Base-by-base conservation (phyloP, 1,140 invertebrate species). In the Ceratina australensis region DNA sequence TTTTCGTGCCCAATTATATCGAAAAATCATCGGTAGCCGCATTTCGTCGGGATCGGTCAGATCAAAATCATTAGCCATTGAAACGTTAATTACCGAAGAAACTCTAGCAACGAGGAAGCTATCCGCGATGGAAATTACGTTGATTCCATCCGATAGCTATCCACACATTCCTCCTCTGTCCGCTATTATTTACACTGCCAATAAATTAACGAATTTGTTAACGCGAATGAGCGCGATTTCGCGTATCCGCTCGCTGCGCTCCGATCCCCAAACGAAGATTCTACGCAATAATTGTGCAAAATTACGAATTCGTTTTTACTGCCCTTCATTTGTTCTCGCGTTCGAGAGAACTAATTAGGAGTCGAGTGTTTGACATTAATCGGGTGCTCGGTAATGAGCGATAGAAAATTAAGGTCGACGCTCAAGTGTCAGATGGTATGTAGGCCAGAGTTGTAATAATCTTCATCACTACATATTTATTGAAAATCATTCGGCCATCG, bases 61-160 rank as follows among this genome's bases (percentile, higher is more conserved):
- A 50, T 49, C 20, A 22, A n/a, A 60, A 71, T 77, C 26, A 71
- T 71, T 42, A 33, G 20, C 49, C 26, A 24, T 61, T n/a, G 61
- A 71, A 50, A 18, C 26, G 42, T 77, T 71, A 71, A 71, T 61
- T 54, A 52, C 26, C 28, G 67, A 54, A 76, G 47, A 76, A 60
- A 7, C 18, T 28, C 47, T 0, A 1, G 16, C 18, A 7, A 2
- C 4, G 22, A n/a, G 15, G 10, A 10, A n/a, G 18, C 15, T 20
- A 47, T 47, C 3, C 26, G 16, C 10, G 33, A 42, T 71, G 13
- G 54, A n/a, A 61, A 71, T 60, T 60, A 22, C 49, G 20, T 0
- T 3, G 57, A 15, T 42, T 33, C 24, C n/a, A 22, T 33, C 42
- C 24, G 42, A 60, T 47, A 28, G 66, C n/a, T 26, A 50, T n/a